These are phyloP conservation scores for Petaurus breviceps DNA, from an alignment of 2,113 vertebrate species.

Conservation along the genomic window DNA sequence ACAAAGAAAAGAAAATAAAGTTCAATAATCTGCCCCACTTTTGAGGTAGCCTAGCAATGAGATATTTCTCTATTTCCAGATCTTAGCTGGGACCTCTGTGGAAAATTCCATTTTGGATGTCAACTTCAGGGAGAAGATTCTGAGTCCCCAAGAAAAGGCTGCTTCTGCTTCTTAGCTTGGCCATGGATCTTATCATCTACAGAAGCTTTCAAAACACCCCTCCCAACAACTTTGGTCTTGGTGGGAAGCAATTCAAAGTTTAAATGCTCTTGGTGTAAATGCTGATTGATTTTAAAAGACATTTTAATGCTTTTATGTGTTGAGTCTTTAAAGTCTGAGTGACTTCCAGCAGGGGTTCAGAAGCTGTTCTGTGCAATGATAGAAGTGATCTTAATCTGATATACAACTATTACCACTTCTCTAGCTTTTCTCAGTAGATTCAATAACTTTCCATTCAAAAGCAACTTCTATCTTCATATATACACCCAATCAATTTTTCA, in stretches of 20 bases:
- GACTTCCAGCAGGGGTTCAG: conserved; percentile 70
- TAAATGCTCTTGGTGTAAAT: conserved; percentile 65
- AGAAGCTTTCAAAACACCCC: conserved; percentile 54
- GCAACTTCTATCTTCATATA: background rate
- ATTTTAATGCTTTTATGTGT: conserved; percentile 69
- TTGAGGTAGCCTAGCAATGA: background rate
- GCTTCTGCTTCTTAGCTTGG: conserved; percentile 28
- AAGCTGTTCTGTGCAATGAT: conserved; percentile 47
- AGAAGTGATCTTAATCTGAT: conserved; percentile 62
- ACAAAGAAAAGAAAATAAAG: background rate
- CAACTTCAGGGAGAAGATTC: background rate
- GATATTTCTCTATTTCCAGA: background rate
- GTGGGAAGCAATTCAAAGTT: conserved; percentile 71
- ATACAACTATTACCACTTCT: conserved; percentile 36
- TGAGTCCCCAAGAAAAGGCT: conserved; percentile 30
- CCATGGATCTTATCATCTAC: conserved; percentile 20
- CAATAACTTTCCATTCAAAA: conserved; percentile 5
- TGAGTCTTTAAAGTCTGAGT: conserved; percentile 73
- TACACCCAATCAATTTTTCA: background rate
- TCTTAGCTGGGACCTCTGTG: background rate
- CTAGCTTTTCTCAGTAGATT: conserved; percentile 30
- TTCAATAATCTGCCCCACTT: background rate
- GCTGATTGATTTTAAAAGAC: conserved; percentile 70
- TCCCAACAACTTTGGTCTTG: conserved; percentile 39
- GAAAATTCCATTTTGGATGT: background rate